These are phyloP conservation scores for Octonoba sinensis DNA, from an alignment of 2,888 invertebrate genomes.

Conservation along the genomic window DNA sequence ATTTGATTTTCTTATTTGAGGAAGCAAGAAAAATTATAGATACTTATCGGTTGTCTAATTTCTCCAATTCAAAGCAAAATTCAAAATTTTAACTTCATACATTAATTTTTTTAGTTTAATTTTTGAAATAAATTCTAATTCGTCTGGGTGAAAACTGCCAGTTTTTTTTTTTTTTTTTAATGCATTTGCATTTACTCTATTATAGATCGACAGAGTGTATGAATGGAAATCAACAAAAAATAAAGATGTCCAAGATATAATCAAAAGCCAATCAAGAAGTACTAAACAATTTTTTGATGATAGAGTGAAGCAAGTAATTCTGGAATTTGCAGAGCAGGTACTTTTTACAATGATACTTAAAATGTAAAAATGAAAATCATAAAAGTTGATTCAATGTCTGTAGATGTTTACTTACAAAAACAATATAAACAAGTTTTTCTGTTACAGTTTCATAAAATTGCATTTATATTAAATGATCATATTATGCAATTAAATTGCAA, in stretches of 20 bases:
- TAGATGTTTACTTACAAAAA: too few relatives aligned
- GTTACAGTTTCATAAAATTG: too few relatives aligned
- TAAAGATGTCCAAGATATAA: constrained; percentile 90
- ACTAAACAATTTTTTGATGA: constrained; percentile 95
- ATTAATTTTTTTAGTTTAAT: neutral
- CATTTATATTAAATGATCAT: too few relatives aligned
- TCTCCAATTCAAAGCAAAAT: neutral
- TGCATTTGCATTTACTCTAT: neutral
- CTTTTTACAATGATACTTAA: neutral
- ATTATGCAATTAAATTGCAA: too few relatives aligned
- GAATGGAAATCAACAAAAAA: constrained; percentile 92
- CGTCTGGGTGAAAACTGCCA: neutral
- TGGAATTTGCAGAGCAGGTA: constrained; percentile 94
- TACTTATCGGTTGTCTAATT: too few relatives aligned
- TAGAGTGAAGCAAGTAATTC: constrained; percentile 85
- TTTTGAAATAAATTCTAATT: neutral
- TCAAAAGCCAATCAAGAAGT: constrained; percentile 88
- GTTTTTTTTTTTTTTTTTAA: neutral
- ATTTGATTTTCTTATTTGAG: too few relatives aligned
- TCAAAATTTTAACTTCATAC: constrained; percentile 4
- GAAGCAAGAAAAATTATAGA: too few relatives aligned
- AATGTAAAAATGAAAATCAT: too few relatives aligned
- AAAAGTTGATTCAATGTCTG: too few relatives aligned
- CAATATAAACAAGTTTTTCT: too few relatives aligned
- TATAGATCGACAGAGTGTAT: constrained; percentile 80